Base-by-base conservation (phyloP, 2,797 vertebrate species). In the Zalophus californianus region DNA sequence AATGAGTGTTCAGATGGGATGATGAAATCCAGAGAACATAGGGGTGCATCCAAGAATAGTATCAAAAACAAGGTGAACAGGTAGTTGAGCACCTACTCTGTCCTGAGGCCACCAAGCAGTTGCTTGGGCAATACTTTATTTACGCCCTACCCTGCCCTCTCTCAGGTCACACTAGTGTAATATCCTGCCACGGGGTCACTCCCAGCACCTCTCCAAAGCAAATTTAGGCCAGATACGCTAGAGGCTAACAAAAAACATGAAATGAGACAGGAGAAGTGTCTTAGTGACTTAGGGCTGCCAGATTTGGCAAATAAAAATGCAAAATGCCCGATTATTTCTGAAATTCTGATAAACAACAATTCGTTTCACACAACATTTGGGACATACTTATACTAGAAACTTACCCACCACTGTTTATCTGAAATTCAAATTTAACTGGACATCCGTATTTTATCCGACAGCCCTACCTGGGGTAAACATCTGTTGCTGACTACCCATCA, bases 21-120 rank as follows among this genome's bases (percentile, higher is more conserved):
- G 82, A 96, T 1, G 92, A 94, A 95, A 97, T 48, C 41, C 68
- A 60, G 0, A 50, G 48, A 91, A 58, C 64, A 66, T 0, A 92
- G 3, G 80, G 73, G 35, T 66, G 66, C 86, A 84, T 96, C 97
- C 83, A 97, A 97, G 94, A 98, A 98, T 96, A 98, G 98, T 27
- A 94, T 91, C 94, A 58, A 96, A 96, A 97, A 97, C 97, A 97
- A 97, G 90, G 93, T 8, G 70, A 84, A 50, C 78, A 97, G 93
- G 96, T 91, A 96, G 90, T 35, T 86, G 91, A 87, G 96, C 97
- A 87, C 97, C 96, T 90, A 97, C 97, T 95, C 90, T 85, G 93
- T 92, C 96, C 97, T 79, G 27, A 86, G 97, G 97, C 92, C 92
- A 94, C 85, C 78, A 38, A 56, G 68, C 96, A 97, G 56, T 52